Percentiles rank a stretch among this genome's conserved stretches.
Conservation (phyloP, 2,888 invertebrate species). For the Dysmachus trigonus region DNA sequence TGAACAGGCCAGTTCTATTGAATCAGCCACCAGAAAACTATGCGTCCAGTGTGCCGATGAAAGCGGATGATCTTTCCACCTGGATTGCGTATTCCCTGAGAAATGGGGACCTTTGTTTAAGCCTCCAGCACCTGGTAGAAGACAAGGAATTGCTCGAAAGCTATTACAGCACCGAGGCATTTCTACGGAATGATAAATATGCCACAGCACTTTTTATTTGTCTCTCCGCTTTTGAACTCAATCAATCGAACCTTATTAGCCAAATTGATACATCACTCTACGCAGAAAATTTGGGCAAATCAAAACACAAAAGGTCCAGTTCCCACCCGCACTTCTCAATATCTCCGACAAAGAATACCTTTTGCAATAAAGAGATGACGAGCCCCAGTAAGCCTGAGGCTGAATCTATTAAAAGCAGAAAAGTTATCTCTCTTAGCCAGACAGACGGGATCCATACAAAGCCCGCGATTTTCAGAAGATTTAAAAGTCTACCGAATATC, state of each 20-base stretch:
- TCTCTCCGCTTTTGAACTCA: constrained; percentile 71
- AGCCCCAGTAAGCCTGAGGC: not conserved
- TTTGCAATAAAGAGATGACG: not conserved
- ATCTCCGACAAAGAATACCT: constrained; percentile 48
- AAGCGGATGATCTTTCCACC: not conserved
- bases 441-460: not conserved
- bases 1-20: constrained; percentile 31
- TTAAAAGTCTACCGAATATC: constrained; percentile 64
- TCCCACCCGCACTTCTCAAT: constrained; percentile 69
- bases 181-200: constrained; percentile 69
- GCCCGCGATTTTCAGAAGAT: constrained; percentile 54
- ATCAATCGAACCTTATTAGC: constrained; percentile 70
- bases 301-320: constrained; percentile 65
- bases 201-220: constrained; percentile 72
- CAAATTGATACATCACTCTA: constrained; percentile 69
- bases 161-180: constrained; percentile 70
- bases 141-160: constrained; percentile 70
- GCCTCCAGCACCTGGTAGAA: constrained; percentile 70
- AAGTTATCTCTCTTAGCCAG: not conserved
- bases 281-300: not conserved
- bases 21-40: not conserved
- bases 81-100: not conserved
- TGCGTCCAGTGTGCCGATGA: not conserved
- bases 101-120: constrained; percentile 58
- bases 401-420: not conserved